These are phyloP conservation scores for Mormyrops attenuatus DNA, from an alignment of 2,797 vertebrate species.

Conservation along the genomic window DNA sequence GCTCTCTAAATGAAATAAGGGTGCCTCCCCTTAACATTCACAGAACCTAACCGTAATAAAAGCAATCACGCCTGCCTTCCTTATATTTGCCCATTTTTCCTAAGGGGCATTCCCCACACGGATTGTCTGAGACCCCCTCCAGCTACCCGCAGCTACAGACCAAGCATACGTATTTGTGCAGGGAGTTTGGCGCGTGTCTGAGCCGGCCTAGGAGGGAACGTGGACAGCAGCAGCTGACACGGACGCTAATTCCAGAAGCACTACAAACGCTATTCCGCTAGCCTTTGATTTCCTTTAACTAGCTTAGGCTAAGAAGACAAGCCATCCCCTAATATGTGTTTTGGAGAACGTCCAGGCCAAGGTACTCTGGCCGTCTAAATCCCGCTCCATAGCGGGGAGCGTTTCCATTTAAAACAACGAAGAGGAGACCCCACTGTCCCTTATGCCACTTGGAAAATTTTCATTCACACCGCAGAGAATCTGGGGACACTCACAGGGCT, in stretches of 20 bases:
- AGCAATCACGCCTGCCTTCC: neutral
- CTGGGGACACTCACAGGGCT: conserved; percentile 5
- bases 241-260: neutral
- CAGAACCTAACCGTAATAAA: neutral
- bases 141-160: neutral
- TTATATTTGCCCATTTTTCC: neutral
- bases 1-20: neutral
- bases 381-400: neutral
- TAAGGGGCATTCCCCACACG: neutral
- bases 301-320: conserved; percentile 1
- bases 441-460: conserved; percentile 7
- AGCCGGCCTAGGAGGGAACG: neutral
- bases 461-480: conserved; percentile 8
- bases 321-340: conserved; percentile 7
- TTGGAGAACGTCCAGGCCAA: neutral
- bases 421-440: neutral
- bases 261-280: neutral
- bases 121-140: neutral
- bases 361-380: conserved; percentile 4
- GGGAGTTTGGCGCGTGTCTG: neutral
- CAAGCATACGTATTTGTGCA: neutral
- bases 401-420: conserved; percentile 7
- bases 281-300: neutral
- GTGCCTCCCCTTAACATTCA: neutral
- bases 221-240: neutral